A percentile compares a stretch with the other conserved stretches of the same genome.
Conservation (phyloP, 2,797 vertebrate genomes). For the Tapirus indicus region DNA sequence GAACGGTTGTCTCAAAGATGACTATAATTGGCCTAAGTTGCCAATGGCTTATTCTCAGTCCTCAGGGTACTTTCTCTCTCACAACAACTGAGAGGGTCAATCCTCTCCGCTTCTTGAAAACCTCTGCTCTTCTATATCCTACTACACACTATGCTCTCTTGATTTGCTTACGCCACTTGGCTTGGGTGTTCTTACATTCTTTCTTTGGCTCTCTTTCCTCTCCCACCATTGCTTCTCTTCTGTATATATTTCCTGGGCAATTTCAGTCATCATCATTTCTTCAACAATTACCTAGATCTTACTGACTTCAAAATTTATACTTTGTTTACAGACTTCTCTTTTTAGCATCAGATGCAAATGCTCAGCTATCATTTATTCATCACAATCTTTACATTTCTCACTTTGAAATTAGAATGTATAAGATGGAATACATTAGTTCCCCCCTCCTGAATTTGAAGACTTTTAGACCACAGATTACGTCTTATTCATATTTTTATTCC, state of each 20-base stretch:
- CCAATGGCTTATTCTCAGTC: not conserved
- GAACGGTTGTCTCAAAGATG: not conserved
- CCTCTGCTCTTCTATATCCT: not conserved
- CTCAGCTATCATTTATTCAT: not conserved
- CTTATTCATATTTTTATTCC: not conserved
- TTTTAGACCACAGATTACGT: not conserved
- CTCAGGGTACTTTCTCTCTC: not conserved
- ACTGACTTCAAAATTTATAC: not conserved
- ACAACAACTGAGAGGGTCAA: not conserved
- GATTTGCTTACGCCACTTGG: not conserved
- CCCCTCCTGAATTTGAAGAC: not conserved
- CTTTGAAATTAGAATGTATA: conserved; percentile 5
- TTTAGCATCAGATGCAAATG: not conserved
- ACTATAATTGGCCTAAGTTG: not conserved
- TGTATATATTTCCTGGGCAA: not conserved
- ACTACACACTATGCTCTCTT: not conserved
- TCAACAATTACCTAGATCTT: not conserved
- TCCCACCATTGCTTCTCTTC: not conserved
- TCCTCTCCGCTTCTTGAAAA: not conserved
- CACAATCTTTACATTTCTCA: not conserved
- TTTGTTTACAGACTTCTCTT: not conserved
- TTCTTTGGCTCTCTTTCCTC: not conserved
- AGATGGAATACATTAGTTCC: not conserved
- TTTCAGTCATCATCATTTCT: not conserved
- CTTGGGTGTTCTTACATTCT: not conserved